A percentile compares a stretch with the other conserved stretches of the same genome.
Evolutionary conservation across 2,113 vertebrate genomes (phyloP).

Genomic region (Chrysochloris asiatica): DNA sequence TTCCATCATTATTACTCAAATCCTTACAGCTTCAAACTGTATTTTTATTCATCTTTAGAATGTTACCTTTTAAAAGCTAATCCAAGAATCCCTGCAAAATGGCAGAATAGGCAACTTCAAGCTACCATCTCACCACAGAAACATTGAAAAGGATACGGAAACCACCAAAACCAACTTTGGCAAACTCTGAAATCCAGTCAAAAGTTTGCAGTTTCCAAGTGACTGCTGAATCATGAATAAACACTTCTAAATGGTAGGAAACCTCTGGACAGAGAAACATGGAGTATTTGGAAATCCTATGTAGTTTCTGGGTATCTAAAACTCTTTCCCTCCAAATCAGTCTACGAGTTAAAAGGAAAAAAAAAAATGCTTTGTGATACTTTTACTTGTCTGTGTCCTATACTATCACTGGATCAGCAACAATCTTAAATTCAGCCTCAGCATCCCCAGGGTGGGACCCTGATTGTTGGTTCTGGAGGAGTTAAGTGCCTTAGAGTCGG

Average conservation of each 20-base stretch:
- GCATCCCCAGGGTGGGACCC: background rate
- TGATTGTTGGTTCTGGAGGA: background rate
- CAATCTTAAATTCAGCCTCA: background rate
- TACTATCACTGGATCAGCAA: background rate
- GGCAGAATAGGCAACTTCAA: background rate
- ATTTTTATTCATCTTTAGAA: background rate
- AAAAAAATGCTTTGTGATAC: background rate
- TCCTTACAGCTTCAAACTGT: background rate
- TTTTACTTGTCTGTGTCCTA: background rate
- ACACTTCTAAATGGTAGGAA: background rate
- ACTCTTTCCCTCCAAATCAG: too few species aligned
- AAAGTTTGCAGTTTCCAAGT: background rate
- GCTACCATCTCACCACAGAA: background rate
- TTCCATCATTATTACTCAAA: background rate
- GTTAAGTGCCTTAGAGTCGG: too few species aligned
- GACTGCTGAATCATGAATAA: background rate
- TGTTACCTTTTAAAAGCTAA: background rate
- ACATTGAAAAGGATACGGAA: background rate
- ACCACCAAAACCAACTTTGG: background rate
- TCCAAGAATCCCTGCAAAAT: background rate
- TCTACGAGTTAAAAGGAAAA: background rate
- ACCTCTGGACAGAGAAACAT: background rate
- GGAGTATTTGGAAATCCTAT: too few species aligned
- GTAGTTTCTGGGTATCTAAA: too few species aligned
- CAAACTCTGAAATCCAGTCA: background rate